These are phyloP conservation scores for Trissolcus basalis DNA, from an alignment of 1,140 invertebrate genomes.

Conservation along the genomic window DNA sequence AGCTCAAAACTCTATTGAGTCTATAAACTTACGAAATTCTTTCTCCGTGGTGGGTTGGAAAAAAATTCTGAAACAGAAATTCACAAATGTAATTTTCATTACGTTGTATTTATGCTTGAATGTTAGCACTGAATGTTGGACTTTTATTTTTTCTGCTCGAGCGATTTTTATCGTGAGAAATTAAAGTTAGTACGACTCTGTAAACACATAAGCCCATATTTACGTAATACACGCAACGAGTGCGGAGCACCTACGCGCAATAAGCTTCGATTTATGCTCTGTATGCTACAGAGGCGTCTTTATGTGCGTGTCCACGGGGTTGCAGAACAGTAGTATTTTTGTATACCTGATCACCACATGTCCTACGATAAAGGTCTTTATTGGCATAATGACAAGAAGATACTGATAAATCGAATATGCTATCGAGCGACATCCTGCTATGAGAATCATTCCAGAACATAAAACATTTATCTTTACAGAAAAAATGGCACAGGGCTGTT, in stretches of 20 bases:
- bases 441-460: conserved; percentile 57
- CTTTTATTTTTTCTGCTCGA: too few species aligned
- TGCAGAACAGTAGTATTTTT: conserved; percentile 67
- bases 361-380: conserved; percentile 62
- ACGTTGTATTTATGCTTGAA: too few species aligned
- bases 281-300: conserved; percentile 61
- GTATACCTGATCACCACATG: conserved; percentile 61
- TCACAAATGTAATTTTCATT: too few species aligned
- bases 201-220: conserved; percentile 53
- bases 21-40: too few species aligned
- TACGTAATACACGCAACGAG: conserved; percentile 50
- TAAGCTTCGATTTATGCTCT: conserved; percentile 58
- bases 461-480: conserved; percentile 54
- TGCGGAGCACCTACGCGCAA: conserved; percentile 57
- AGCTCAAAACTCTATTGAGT: too few species aligned
- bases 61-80: too few species aligned
- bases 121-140: too few species aligned
- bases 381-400: conserved; percentile 57
- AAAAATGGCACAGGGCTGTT: conserved; percentile 2
- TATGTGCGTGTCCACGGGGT: conserved; percentile 57
- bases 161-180: conserved; percentile 49
- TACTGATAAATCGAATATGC: conserved; percentile 59
- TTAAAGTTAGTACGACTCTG: conserved; percentile 31
- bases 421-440: conserved; percentile 50
- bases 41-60: too few species aligned